Evolutionary conservation across 1,140 invertebrate species (phyloP), one percentile per base, ranked within the genome.

Genomic region (Marisa cornuarietis): DNA sequence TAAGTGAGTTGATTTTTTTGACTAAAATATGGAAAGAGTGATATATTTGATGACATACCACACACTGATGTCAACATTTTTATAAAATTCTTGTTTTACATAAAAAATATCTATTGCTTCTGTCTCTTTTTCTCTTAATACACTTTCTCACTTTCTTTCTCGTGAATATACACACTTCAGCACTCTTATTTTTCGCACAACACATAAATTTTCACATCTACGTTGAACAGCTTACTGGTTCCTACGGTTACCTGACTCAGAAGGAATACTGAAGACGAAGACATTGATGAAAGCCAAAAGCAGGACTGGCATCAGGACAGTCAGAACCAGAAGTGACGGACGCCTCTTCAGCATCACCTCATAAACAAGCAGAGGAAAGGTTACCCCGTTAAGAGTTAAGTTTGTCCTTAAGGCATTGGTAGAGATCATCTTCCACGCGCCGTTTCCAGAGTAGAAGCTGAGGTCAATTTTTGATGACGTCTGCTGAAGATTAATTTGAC

Each of bases 361-460:
- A 24, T 65, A 68, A 11, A 51, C 3, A 7, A 79, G 11, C 9
- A 20, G 20, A 9, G 63, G 42, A 24, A 63, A 77, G 42, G 4
- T 9, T 6, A 0, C 14, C 9, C 68, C 51, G 31, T 42, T 31
- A 5, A 26, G 22, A 20, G 16, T 1, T 0, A 16, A 22, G 14
- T 24, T 42, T 9, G 22, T 14, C 24, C 49, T 24, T 22, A n/a
- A 20, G 8, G 71, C 74, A n/a, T 13, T 8, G n/a, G 75, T 81
- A 62, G 31, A 9, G n/a, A 62, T 75, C 13, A 81, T n/a, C 42
- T 81, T 76, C 80, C 80, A 81, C 42, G 78, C 76, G 63, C 76
- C 75, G 65, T 74, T 81, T 20, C 14, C n/a, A 9, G 42, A 22
- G 49, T 58, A 81, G 9, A 26, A 51, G 24, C 24, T 71, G 20